These are phyloP conservation scores for Ciconia maguari DNA, from an alignment of 2,113 vertebrate genomes.

Conservation along the genomic window DNA sequence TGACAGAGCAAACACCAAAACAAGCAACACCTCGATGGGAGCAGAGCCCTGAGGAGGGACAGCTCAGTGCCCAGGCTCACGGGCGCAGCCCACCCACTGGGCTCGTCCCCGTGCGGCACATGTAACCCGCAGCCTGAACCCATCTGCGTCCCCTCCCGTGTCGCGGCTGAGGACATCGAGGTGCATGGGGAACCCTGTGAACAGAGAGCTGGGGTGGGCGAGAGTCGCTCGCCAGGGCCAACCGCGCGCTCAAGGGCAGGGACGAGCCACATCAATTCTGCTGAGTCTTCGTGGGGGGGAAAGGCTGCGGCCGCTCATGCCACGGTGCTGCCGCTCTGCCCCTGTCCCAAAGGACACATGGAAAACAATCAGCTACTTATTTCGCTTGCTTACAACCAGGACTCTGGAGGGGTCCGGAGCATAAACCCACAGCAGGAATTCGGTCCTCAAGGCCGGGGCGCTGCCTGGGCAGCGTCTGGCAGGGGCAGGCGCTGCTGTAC, in stretches of 20 bases:
- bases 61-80: fast-evolving
- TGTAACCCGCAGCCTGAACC: not conserved
- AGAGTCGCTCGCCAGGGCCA: not conserved
- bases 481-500: fast-evolving
- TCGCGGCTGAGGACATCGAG: fast-evolving
- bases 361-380: not conserved
- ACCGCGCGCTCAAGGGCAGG: not conserved
- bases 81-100: fast-evolving
- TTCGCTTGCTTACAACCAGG: not conserved
- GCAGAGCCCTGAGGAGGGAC: not conserved
- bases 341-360: not conserved
- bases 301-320: not conserved
- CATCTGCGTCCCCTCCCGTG: fast-evolving
- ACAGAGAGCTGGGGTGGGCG: fast-evolving
- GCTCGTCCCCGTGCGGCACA: fast-evolving
- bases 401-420: not conserved
- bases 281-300: not conserved
- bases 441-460: not conserved
- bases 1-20: not conserved
- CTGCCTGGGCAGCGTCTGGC: not conserved
- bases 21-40: fast-evolving
- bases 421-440: not conserved
- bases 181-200: fast-evolving
- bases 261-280: not conserved
- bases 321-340: fast-evolving